Conservation (phyloP, 2,888 invertebrate species). For the Pocota personata region DNA sequence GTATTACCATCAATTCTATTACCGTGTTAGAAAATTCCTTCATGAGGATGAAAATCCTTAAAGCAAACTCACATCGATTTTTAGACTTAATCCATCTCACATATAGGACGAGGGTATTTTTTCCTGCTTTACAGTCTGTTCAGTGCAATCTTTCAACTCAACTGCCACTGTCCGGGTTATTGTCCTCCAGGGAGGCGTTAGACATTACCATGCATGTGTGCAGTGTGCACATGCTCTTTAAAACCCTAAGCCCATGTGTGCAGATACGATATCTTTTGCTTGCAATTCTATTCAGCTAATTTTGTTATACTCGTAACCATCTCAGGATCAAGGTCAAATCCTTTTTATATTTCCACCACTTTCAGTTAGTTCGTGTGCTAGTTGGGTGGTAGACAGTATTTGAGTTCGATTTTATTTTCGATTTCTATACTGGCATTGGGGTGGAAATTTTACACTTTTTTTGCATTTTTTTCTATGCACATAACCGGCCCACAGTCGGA, state of each 20-base stretch:
- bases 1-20: constrained; percentile 52
- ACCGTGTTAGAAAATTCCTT: constrained; percentile 35
- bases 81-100: constrained; percentile 18
- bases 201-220: constrained; percentile 5
- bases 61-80: constrained; percentile 63
- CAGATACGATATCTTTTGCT: constrained; percentile 10
- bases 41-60: constrained; percentile 46
- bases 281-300: constrained; percentile 59
- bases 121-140: constrained; percentile 14
- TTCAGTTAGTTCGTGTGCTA: background rate
- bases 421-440: constrained; percentile 37
- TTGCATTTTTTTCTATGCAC: constrained; percentile 23
- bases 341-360: constrained; percentile 11
- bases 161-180: constrained; percentile 40
- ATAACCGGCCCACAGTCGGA: constrained; percentile 31
- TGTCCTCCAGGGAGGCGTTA: constrained; percentile 56
- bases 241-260: constrained; percentile 4
- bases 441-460: constrained; percentile 22
- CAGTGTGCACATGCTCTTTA: constrained; percentile 31
- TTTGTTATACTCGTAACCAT: constrained; percentile 53
- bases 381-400: constrained; percentile 13
- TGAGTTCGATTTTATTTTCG: constrained; percentile 41
- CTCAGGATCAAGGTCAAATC: constrained; percentile 72
- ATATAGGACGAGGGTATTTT: background rate
- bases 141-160: constrained; percentile 24